Conservation (phyloP, 2,888 invertebrate species). For the Trichopria drosophilae region DNA sequence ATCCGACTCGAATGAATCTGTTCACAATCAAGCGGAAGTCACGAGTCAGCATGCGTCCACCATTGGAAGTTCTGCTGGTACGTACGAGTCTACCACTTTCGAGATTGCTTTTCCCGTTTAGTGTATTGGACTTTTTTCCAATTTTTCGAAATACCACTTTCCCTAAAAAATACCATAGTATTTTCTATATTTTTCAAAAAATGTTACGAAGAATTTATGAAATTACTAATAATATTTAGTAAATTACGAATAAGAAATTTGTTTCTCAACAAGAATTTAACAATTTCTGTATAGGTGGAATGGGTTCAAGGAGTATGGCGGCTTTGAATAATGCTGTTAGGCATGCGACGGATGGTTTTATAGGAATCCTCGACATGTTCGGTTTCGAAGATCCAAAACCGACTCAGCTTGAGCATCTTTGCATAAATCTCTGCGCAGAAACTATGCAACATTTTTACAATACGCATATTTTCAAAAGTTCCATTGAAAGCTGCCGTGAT, state of each 20-base stretch:
- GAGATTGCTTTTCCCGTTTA: too few species aligned
- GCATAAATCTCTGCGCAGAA: slow-evolving; percentile 93
- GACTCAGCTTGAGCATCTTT: slow-evolving; percentile 87
- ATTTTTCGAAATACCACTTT: too few species aligned
- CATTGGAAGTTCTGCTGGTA: slow-evolving; percentile 64
- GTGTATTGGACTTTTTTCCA: too few species aligned
- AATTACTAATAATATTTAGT: too few species aligned
- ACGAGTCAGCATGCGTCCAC: slow-evolving; percentile 85
- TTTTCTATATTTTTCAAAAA: too few species aligned
- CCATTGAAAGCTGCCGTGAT: slow-evolving; percentile 90
- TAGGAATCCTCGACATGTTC: slow-evolving; percentile 95
- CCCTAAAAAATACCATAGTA: too few species aligned
- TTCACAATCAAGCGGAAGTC: slow-evolving; percentile 83
- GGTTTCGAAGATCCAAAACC: slow-evolving; percentile 93
- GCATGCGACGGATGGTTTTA: slow-evolving; percentile 92
- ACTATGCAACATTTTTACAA: slow-evolving; percentile 98
- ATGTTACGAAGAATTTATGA: too few species aligned
- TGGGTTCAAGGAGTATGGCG: slow-evolving; percentile 87
- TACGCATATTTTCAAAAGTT: slow-evolving; percentile 93
- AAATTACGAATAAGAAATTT: too few species aligned
- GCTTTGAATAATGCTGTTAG: slow-evolving; percentile 89
- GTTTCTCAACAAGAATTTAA: too few species aligned
- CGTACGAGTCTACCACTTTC: too few species aligned
- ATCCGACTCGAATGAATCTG: slow-evolving; percentile 90
- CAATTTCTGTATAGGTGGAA: slow-evolving; percentile 62